A percentile compares a stretch with the other conserved stretches of the same genome.
phyloP scores from a whole-genome alignment of 2,797 vertebrate genomes.

The Gorsachius magnificus region DNA sequence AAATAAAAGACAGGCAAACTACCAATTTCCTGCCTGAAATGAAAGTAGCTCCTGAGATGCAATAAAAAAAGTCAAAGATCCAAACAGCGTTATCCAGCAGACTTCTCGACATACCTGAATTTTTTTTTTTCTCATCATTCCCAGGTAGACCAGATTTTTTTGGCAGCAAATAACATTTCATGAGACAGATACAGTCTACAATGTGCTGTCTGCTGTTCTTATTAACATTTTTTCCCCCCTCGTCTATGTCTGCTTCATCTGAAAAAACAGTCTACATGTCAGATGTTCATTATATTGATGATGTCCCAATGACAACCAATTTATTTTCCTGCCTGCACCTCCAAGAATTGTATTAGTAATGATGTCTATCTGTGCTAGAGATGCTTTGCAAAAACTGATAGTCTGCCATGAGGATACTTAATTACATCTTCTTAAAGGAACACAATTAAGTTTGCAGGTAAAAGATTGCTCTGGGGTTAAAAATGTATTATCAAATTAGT shows the following conservation, averaged over 20 bases:
- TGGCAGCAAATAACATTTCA: constrained; percentile 43
- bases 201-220: constrained; percentile 7
- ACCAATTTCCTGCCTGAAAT: constrained; percentile 45
- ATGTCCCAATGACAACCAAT: constrained; percentile 59
- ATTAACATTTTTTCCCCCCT: constrained; percentile 15
- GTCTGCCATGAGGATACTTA: constrained; percentile 52
- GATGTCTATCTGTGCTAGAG: constrained; percentile 31
- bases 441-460: constrained; percentile 56
- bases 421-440: constrained; percentile 63
- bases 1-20: constrained; percentile 45
- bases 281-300: constrained; percentile 53
- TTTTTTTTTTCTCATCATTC: constrained; percentile 30
- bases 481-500: constrained; percentile 29
- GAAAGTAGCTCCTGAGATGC: neutral
- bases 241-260: neutral
- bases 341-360: constrained; percentile 51
- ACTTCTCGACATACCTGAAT: constrained; percentile 17
- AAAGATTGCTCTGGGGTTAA: constrained; percentile 50
- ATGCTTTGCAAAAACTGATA: constrained; percentile 45
- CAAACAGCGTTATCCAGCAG: neutral
- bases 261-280: constrained; percentile 40
- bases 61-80: neutral
- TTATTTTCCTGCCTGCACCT: constrained; percentile 56
- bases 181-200: constrained; percentile 21
- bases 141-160: neutral